These are phyloP conservation scores for Lemur catta DNA, from an alignment of 2,797 vertebrate species.

Conservation along the genomic window DNA sequence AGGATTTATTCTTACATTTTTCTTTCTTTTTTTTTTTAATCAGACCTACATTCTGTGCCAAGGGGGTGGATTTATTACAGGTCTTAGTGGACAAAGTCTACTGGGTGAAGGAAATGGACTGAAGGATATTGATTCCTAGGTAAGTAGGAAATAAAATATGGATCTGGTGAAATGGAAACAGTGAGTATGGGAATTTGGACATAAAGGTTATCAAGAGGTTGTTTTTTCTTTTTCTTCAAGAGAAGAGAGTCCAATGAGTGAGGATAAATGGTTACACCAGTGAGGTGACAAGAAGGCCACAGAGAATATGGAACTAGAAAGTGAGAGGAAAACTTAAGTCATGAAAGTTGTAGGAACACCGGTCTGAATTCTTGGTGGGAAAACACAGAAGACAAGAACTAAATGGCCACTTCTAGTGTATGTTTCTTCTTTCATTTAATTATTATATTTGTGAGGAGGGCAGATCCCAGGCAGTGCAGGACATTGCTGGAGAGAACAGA, in stretches of 20 bases:
- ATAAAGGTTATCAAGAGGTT: neutral
- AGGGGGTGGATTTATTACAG: neutral
- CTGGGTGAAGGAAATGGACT: neutral
- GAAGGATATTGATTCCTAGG: neutral
- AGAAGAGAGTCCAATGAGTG: neutral
- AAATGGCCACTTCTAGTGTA: neutral
- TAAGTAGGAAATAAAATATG: neutral
- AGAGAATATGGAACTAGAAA: neutral
- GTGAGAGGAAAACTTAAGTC: neutral
- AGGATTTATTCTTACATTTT: neutral
- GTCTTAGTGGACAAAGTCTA: neutral
- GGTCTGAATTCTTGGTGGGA: neutral
- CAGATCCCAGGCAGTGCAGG: neutral
- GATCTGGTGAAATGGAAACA: neutral
- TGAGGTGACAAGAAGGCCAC: neutral
- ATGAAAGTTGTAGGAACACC: neutral
- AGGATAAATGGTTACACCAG: neutral
- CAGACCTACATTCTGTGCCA: neutral
- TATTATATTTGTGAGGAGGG: neutral
- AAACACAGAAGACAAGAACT: neutral
- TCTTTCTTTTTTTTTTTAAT: neutral
- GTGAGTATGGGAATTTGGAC: neutral
- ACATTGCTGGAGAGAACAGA: neutral
- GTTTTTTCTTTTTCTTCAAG: neutral
- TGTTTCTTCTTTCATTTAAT: neutral